phyloP scores from a whole-genome alignment of 1,140 invertebrate species.

The Arctopsyche grandis region DNA sequence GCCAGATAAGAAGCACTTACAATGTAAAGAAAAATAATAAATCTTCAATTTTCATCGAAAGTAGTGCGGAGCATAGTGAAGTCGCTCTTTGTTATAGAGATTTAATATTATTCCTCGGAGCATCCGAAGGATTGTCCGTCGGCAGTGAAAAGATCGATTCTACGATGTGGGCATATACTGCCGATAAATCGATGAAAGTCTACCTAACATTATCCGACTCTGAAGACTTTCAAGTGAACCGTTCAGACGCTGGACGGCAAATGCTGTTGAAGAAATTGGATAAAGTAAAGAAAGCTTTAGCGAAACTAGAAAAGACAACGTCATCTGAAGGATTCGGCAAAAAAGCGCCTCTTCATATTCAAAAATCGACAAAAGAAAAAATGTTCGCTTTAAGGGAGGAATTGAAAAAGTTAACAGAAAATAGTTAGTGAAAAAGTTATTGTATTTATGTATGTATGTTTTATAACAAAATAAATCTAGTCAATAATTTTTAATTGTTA shows the following conservation, averaged over 20 bases:
- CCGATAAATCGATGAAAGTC: conserved; percentile 53
- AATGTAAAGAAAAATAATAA: conserved; percentile 8
- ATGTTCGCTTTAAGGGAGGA: conserved; percentile 47
- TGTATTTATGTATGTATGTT: not conserved
- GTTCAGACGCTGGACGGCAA: conserved; percentile 53
- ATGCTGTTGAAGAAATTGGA: conserved; percentile 58
- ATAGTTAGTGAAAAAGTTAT: not conserved
- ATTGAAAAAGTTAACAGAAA: conserved; percentile 39
- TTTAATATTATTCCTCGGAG: conserved; percentile 58
- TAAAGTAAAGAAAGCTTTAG: conserved; percentile 59
- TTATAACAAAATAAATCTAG: conserved; percentile 19
- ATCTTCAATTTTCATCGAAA: not conserved
- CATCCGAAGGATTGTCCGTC: conserved; percentile 45
- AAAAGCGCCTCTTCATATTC: conserved; percentile 55
- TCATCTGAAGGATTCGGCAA: conserved; percentile 55
- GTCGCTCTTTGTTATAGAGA: conserved; percentile 56
- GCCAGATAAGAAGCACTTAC: conserved; percentile 63
- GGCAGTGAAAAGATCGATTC: conserved; percentile 41
- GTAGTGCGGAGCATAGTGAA: not conserved
- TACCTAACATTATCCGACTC: conserved; percentile 34
- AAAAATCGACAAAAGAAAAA: conserved; percentile 52
- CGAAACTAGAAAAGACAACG: conserved; percentile 58
- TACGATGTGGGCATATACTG: conserved; percentile 39
- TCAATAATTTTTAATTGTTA: not conserved
- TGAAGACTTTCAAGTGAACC: conserved; percentile 42